Conservation (phyloP, 2,113 vertebrate genomes). For the Hydrochoerus hydrochaeris region DNA sequence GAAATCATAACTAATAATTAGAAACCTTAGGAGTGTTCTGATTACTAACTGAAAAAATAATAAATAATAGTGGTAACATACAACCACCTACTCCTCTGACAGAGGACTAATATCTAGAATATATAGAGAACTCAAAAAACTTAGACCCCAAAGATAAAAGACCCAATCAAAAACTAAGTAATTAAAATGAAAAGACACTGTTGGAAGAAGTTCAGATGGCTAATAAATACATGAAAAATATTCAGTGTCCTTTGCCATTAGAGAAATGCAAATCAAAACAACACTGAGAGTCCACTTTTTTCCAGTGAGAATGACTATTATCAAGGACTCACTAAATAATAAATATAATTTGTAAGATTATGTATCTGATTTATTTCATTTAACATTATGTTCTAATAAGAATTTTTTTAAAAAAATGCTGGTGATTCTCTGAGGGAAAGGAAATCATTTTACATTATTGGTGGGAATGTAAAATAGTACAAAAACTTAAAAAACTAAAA, state of each 20-base stretch:
- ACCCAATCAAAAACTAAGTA: too few species aligned
- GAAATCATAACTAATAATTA: too few species aligned
- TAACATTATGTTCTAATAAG: not conserved
- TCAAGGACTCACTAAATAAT: not conserved
- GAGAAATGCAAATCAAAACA: not conserved
- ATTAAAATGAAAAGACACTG: too few species aligned
- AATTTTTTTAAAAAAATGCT: not conserved
- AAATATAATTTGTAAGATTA: not conserved
- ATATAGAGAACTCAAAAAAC: too few species aligned
- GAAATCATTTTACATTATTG: not conserved
- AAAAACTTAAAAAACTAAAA: too few species aligned
- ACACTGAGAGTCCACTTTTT: not conserved
- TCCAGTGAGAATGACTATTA: not conserved
- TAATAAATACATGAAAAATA: too few species aligned
- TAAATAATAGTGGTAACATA: conserved; percentile 9
- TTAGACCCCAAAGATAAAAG: too few species aligned
- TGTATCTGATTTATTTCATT: not conserved
- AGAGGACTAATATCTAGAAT: too few species aligned
- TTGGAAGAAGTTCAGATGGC: too few species aligned
- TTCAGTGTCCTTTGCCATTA: not conserved
- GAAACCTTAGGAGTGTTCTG: too few species aligned
- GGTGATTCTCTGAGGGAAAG: not conserved
- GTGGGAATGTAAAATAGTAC: too few species aligned
- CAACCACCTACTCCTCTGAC: not conserved
- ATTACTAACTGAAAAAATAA: not conserved